phyloP scores from a whole-genome alignment of 2,888 invertebrate species.

The Pseudoips prasinana region DNA sequence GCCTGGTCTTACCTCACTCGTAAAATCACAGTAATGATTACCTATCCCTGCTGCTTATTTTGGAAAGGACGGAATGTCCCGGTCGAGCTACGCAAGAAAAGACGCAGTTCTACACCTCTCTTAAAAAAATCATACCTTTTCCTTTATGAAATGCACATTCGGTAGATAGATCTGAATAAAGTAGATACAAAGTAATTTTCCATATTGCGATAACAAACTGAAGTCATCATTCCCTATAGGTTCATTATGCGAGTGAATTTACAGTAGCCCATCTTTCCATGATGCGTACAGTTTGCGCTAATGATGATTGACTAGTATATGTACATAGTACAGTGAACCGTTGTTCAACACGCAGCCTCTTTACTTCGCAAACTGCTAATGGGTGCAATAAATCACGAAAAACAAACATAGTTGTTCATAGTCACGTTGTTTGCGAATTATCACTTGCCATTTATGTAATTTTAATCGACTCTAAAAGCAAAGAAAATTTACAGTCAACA shows the following conservation, averaged over 20 bases:
- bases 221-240: not conserved
- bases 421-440: conserved; percentile 36
- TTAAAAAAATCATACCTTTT: too few species aligned
- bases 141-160: too few species aligned
- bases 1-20: too few species aligned
- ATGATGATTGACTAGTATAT: conserved; percentile 24
- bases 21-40: too few species aligned
- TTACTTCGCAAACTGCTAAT: conserved; percentile 33
- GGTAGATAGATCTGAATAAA: too few species aligned
- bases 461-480: conserved; percentile 8
- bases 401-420: conserved; percentile 46
- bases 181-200: conserved; percentile 14
- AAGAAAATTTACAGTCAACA: conserved; percentile 4
- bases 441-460: conserved; percentile 20
- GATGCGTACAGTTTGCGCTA: conserved; percentile 12
- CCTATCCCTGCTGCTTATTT: too few species aligned
- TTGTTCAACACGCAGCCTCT: conserved; percentile 27
- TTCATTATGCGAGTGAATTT: conserved; percentile 9
- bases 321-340: too few species aligned
- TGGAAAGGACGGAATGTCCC: too few species aligned
- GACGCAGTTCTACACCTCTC: too few species aligned
- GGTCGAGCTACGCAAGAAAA: too few species aligned
- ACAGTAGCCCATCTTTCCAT: conserved; percentile 20
- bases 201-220: conserved; percentile 13
- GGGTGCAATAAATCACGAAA: conserved; percentile 45